phyloP scores from a whole-genome alignment of 2,797 vertebrate genomes.

The Danio tinwini region DNA sequence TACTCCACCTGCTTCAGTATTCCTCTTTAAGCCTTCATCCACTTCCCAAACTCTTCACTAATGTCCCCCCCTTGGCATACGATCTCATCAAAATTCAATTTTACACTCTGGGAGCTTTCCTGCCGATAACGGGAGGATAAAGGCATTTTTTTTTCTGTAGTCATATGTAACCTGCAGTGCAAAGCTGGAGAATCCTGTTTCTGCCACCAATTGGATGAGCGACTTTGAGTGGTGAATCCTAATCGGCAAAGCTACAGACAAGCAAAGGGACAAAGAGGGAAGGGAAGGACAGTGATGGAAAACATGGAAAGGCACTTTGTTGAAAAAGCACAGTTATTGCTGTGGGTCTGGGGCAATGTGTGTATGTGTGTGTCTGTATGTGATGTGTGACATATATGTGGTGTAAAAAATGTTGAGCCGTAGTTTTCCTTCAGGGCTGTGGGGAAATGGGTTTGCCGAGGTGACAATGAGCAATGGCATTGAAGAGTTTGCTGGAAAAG shows the following conservation, averaged over 20 bases:
- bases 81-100: conserved; percentile 70
- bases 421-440: conserved; percentile 44
- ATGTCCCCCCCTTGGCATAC: conserved; percentile 31
- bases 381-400: conserved; percentile 3
- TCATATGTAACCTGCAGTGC: conserved; percentile 52
- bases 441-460: conserved; percentile 53
- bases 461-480: conserved; percentile 53
- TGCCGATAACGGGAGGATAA: conserved; percentile 62
- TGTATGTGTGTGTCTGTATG: conserved; percentile 10
- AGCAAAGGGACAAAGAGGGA: conserved; percentile 50
- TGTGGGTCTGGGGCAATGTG: conserved; percentile 20
- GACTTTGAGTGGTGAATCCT: conserved; percentile 48
- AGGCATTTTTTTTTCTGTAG: conserved; percentile 53
- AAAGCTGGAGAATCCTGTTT: conserved; percentile 48
- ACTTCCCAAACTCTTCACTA: conserved; percentile 54
- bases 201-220: conserved; percentile 45
- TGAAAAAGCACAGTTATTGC: conserved; percentile 5
- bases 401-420: conserved; percentile 52
- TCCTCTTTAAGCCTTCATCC: conserved; percentile 53
- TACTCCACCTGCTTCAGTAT: conserved; percentile 44
- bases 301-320: conserved; percentile 18
- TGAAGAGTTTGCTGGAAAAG: conserved; percentile 36
- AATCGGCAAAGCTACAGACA: conserved; percentile 41
- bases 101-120: conserved; percentile 72
- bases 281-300: conserved; percentile 26